phyloP scores from a whole-genome alignment of 2,113 vertebrate genomes.

The Scomber colias region DNA sequence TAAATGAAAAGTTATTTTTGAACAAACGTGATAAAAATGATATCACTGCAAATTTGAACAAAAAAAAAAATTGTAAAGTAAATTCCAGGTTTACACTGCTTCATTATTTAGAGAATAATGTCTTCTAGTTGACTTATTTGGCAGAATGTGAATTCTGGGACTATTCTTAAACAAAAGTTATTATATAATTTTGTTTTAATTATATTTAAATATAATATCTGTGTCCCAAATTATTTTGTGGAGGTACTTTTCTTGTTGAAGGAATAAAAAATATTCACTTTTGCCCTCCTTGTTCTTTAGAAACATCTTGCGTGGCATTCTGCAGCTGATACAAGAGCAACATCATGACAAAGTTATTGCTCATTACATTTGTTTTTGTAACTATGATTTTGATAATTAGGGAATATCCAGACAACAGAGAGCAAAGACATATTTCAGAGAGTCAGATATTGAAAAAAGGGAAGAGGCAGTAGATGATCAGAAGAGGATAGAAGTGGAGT shows the following conservation, averaged over 20 bases:
- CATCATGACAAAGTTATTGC: neutral
- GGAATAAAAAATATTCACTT: neutral
- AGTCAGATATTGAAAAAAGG: neutral
- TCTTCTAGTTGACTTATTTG: too few species aligned
- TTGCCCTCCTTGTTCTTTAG: neutral
- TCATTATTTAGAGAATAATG: too few species aligned
- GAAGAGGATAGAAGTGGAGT: constrained; percentile 2
- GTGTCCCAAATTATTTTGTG: neutral
- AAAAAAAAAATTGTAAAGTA: too few species aligned
- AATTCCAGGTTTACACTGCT: too few species aligned
- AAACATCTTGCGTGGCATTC: neutral
- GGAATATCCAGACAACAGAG: neutral
- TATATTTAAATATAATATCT: too few species aligned
- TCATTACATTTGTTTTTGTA: neutral
- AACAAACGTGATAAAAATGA: too few species aligned
- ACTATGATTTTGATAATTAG: neutral
- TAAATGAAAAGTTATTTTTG: neutral
- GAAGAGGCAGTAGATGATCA: neutral
- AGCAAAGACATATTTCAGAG: constrained; percentile 17
- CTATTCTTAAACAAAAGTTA: too few species aligned
- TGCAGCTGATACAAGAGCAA: neutral
- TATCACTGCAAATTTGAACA: too few species aligned
- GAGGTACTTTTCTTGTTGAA: neutral
- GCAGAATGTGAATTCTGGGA: too few species aligned
- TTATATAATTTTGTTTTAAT: too few species aligned